These are phyloP conservation scores for Acridotheres tristis DNA, from an alignment of 2,797 vertebrate species.

Conservation along the genomic window DNA sequence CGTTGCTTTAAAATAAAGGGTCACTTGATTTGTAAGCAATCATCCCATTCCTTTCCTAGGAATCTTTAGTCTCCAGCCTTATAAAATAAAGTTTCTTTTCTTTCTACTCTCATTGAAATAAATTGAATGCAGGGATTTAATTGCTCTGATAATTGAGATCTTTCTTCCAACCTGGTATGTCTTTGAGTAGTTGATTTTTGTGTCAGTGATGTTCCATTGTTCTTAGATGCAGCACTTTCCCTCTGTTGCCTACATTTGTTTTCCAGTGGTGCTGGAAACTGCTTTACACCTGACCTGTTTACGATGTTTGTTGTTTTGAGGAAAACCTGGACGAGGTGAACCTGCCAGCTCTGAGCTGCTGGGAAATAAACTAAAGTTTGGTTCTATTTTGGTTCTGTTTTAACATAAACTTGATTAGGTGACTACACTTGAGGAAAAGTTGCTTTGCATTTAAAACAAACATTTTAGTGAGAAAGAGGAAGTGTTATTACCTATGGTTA, in stretches of 20 bases:
- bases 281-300: not conserved
- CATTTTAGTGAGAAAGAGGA: slow-evolving; percentile 3
- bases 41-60: not conserved
- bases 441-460: not conserved
- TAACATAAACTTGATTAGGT: not conserved
- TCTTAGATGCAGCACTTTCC: not conserved
- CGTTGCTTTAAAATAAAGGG: not conserved
- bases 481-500: not conserved
- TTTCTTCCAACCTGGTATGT: not conserved
- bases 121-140: not conserved
- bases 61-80: not conserved
- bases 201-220: not conserved
- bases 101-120: not conserved
- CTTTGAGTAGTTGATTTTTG: not conserved
- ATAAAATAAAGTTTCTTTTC: not conserved
- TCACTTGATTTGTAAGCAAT: not conserved
- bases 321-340: not conserved
- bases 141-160: not conserved
- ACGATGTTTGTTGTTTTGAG: not conserved
- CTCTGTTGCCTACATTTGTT: not conserved
- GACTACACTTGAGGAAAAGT: not conserved
- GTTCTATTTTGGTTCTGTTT: not conserved
- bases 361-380: not conserved
- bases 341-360: not conserved
- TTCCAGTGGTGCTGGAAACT: not conserved